Percentiles rank a stretch among this genome's conserved stretches.
These are phyloP conservation scores for Athene noctua DNA, from an alignment of 2,113 vertebrate genomes.

Conservation along the genomic window DNA sequence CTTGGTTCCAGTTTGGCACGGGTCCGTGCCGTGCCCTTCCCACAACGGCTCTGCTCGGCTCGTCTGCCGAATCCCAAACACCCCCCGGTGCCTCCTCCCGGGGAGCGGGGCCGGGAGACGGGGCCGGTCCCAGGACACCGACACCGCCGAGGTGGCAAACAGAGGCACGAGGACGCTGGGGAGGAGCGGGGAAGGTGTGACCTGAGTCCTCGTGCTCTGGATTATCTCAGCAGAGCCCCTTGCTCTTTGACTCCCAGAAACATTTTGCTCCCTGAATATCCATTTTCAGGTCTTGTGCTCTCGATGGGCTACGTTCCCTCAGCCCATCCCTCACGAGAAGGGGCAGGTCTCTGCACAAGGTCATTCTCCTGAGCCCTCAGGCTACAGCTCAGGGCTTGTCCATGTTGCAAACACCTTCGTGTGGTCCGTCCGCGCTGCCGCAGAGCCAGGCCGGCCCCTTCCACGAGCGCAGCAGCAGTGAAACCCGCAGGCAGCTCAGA, in stretches of 20 bases:
- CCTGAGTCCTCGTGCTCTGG: background rate
- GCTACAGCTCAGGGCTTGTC: background rate
- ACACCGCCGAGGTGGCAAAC: fast-evolving
- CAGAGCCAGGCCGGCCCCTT: background rate
- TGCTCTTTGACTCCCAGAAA: background rate
- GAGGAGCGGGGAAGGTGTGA: fast-evolving
- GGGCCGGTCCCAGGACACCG: fast-evolving
- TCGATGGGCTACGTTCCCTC: fast-evolving
- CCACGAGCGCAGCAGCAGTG: background rate
- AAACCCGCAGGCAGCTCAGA: background rate
- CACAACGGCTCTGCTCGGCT: background rate
- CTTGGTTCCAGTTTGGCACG: background rate
- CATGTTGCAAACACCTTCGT: fast-evolving
- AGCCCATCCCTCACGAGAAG: fast-evolving
- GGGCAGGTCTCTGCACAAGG: background rate
- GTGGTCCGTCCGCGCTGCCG: fast-evolving
- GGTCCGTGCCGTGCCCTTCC: fast-evolving
- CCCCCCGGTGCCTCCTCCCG: fast-evolving
- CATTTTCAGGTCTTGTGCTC: no score
- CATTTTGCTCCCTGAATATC: background rate
- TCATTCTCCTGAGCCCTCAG: background rate
- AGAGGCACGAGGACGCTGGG: background rate
- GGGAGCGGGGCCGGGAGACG: fast-evolving
- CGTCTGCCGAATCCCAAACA: background rate
- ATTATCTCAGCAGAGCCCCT: background rate